Conservation (phyloP, 2,113 vertebrate species). For the Polypterus senegalus region DNA sequence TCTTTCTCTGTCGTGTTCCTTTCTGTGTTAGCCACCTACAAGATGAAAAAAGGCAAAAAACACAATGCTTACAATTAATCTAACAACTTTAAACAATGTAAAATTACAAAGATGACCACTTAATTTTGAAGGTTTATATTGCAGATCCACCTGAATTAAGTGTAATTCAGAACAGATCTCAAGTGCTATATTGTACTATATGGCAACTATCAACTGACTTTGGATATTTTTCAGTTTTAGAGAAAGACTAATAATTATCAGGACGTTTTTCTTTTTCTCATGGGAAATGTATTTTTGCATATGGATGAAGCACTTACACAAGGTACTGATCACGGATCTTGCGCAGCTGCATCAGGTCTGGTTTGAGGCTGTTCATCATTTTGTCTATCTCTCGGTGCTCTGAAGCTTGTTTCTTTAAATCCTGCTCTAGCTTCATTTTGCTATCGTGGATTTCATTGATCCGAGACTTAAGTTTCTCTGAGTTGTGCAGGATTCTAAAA, state of each 20-base stretch:
- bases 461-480: slow-evolving; percentile 60
- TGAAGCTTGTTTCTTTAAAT: slow-evolving; percentile 54
- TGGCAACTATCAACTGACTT: too few relatives aligned
- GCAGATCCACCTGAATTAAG: too few relatives aligned
- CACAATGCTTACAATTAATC: not conserved
- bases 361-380: slow-evolving; percentile 71
- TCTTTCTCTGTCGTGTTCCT: slow-evolving; percentile 61
- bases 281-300: too few relatives aligned
- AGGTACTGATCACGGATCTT: slow-evolving; percentile 66
- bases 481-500: slow-evolving; percentile 58
- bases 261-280: too few relatives aligned
- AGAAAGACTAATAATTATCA: too few relatives aligned
- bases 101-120: not conserved
- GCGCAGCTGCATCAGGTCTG: slow-evolving; percentile 65
- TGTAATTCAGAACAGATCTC: too few relatives aligned
- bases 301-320: slow-evolving; percentile 39
- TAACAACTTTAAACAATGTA: not conserved
- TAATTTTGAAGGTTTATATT: not conserved
- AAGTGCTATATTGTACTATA: too few relatives aligned
- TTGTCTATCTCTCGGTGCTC: slow-evolving; percentile 72
- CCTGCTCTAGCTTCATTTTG: slow-evolving; percentile 64
- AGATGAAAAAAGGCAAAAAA: not conserved
- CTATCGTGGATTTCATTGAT: slow-evolving; percentile 63
- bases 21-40: slow-evolving; percentile 65
- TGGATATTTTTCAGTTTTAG: too few relatives aligned